Evolutionary conservation across 2,113 vertebrate species (phyloP), one percentile per base, ranked within the genome.

Genomic region (Thalassoma bifasciatum): DNA sequence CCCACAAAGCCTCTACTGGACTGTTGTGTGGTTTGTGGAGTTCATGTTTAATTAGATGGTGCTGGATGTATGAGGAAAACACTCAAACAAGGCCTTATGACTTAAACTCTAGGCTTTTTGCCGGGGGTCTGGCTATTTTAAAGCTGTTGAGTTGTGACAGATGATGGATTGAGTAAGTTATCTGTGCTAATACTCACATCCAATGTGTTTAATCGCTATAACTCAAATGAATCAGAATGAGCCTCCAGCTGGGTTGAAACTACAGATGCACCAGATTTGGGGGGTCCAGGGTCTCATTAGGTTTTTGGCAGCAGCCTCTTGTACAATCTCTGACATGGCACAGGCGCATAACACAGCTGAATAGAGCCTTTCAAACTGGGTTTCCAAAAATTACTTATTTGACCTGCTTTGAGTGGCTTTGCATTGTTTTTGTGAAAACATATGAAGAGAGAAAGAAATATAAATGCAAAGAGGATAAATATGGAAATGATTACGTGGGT

Each of bases 401-500:
- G 65, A 79, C 61, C 75, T 7, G 0, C 26, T 75, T 65, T n/a
- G 36, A 78, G 66, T 72, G 54, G 40, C 36, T 72, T 81, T 64
- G 70, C 61, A 70, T 87, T 88, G 75, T 79, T 88, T 86, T 75
- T 71, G 81, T 74, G 30, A 73, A 90, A 67, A 52, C 61, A 83
- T 17, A 63, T 34, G n/a, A 60, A 69, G 76, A 13, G 24, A 22
- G 60, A 72, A 47, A 75, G 44, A 61, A 62, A 84, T 46, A 65
- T 47, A 54, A 83, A 86, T 26, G 47, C 67, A 85, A 77, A 81
- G 76, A 66, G 86, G 85, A 76, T 59, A 82, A 85, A 84, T 78
- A 77, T 88, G 85, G 79, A 82, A 90, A 88, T 88, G 65, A 91
- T 90, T 86, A 86, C 72, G 59, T 63, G 68, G 30, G 64, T 83